Conservation (phyloP, 2,888 invertebrate species). For the Torymus aiolomorphi region DNA sequence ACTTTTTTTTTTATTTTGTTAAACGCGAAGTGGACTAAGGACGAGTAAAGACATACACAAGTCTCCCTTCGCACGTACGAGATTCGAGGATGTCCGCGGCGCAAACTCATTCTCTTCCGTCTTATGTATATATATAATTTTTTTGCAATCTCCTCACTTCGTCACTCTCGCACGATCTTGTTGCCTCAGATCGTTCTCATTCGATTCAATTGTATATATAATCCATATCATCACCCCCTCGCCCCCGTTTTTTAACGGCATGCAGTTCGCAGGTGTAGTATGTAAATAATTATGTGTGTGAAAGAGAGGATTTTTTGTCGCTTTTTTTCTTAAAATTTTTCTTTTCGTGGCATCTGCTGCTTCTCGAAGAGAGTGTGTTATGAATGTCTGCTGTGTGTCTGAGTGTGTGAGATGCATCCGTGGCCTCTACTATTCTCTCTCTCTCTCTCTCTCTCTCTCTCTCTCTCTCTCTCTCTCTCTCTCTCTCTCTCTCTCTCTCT, state of each 20-base stretch:
- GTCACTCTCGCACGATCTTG: background rate
- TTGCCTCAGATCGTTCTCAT: conserved; percentile 1
- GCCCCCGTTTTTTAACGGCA: conserved; percentile 32
- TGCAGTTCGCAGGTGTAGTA: conserved; percentile 51
- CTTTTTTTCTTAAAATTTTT: conserved; percentile 41
- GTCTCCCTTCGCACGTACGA: conserved; percentile 44
- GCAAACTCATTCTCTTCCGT: conserved; percentile 4
- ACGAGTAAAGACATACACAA: conserved; percentile 45
- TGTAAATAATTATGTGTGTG: conserved; percentile 54
- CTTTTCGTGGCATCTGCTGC: conserved; percentile 10
- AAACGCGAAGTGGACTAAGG: conserved; percentile 45
- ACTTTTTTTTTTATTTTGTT: conserved; percentile 3
- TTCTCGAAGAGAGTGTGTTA: conserved; percentile 36
- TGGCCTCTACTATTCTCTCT: background rate
- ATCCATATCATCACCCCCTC: background rate
- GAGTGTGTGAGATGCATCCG: conserved; percentile 27
- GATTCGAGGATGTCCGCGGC: conserved; percentile 30
- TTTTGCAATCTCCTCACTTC: conserved; percentile 22
- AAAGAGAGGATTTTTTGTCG: conserved; percentile 54
- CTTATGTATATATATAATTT: conserved; percentile 21
- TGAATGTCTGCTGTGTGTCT: background rate
- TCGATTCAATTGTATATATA: background rate
- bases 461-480: background rate
- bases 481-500: conserved; percentile 28
- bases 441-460: conserved; percentile 27